Evolutionary conservation across 2,113 vertebrate genomes (phyloP), one percentile per base, ranked within the genome.

Genomic region (Cariama cristata): DNA sequence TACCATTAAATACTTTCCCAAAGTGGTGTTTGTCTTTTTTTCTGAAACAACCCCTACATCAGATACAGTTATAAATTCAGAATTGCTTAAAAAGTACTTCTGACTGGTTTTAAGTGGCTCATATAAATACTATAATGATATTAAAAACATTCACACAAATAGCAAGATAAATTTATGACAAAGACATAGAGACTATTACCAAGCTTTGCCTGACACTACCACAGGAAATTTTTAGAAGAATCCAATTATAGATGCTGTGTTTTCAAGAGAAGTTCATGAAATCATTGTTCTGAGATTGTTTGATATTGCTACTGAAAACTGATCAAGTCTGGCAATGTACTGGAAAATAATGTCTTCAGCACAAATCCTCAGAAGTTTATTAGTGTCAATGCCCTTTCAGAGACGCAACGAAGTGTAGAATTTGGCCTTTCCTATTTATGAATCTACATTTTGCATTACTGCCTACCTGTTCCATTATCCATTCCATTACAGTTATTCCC

Each of bases 391-490:
- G 30, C 6, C 26, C 71, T 94, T 86, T 92, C 88, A 94, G 35
- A 82, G 20, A 73, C 71, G 60, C 10, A 95, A 71, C 13, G 14
- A 90, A 19, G 62, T 59, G 49, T 59, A 82, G 79, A 93, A 90
- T 49, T 64, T 86, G 83, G 86, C n/a, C 50, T 81, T 80, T 90
- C 14, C 64, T 89, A 71, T 71, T 89, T 62, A 86, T 63, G 59
- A 87, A 95, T 86, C 60, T 53, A 86, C 13, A 38, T 76, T 88
- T 86, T 93, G 92, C 59, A 86, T 79, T 92, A 86, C 71, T 93
- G 59, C 15, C 95, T 77, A 93, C 60, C 50, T 88, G 35, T 74
- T 86, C 58, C 49, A 67, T 81, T 74, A 84, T 42, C 72, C 28
- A 47, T 71, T 86, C 38, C 3, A 2, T 66, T 77, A 55, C 28